These are phyloP conservation scores for Dromiciops gliroides DNA, from an alignment of 2,113 vertebrate genomes.

Conservation along the genomic window DNA sequence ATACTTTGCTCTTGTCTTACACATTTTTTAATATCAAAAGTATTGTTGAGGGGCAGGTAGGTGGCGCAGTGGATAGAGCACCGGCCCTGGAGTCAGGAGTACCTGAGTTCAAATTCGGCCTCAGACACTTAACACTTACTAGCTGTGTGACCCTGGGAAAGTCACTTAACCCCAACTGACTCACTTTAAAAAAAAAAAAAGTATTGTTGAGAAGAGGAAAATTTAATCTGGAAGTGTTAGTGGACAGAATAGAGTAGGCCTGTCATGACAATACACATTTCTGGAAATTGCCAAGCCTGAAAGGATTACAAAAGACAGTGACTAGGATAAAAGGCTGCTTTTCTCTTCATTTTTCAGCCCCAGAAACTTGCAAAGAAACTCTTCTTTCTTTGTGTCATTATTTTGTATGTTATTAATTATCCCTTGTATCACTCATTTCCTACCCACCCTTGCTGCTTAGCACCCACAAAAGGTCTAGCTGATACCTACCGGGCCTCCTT, in stretches of 20 bases:
- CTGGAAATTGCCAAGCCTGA: slow-evolving; percentile 23
- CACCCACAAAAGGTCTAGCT: not conserved
- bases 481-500: not conserved
- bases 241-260: not conserved
- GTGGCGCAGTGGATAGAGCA: too few relatives aligned
- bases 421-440: not conserved
- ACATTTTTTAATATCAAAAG: slow-evolving; percentile 36
- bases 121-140: too few relatives aligned
- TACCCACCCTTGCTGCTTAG: not conserved
- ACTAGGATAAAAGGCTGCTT: not conserved
- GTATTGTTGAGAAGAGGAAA: slow-evolving; percentile 24
- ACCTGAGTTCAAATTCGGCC: too few relatives aligned
- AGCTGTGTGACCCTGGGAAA: too few relatives aligned
- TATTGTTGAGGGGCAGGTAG: too few relatives aligned
- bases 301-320: slow-evolving; percentile 40
- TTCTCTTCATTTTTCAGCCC: slow-evolving; percentile 4
- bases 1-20: slow-evolving; percentile 9
- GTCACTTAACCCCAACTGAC: too few relatives aligned
- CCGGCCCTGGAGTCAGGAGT: too few relatives aligned
- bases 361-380: slow-evolving; percentile 23
- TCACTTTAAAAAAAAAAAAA: too few relatives aligned
- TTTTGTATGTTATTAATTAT: slow-evolving; percentile 10
- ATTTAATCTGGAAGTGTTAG: not conserved
- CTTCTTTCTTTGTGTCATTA: slow-evolving; percentile 40
- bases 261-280: slow-evolving; percentile 19